These are phyloP conservation scores for Athrips mouffetella DNA, from an alignment of 2,888 invertebrate species.

Conservation along the genomic window DNA sequence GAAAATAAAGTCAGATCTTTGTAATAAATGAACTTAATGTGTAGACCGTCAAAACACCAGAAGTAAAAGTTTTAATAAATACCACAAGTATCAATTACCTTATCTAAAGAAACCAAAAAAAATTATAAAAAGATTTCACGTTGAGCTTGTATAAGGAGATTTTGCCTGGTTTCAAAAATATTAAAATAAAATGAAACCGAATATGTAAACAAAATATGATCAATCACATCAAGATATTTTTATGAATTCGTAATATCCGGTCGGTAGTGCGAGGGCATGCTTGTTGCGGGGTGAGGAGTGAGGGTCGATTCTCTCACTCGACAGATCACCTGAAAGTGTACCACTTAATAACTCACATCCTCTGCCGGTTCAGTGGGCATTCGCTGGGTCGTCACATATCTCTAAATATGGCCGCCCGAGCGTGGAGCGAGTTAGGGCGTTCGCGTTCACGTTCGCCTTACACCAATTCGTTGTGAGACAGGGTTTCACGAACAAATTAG, in stretches of 20 bases:
- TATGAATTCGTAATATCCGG: constrained; percentile 22
- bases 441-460: constrained; percentile 24
- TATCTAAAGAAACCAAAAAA: no score
- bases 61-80: no score
- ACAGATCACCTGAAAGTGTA: constrained; percentile 77
- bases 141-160: no score
- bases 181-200: no score
- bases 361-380: constrained; percentile 74
- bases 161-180: no score
- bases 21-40: no score
- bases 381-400: constrained; percentile 76
- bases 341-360: constrained; percentile 77
- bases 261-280: constrained; percentile 17
- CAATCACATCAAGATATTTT: constrained; percentile 26
- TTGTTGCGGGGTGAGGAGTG: constrained; percentile 33
- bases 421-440: constrained; percentile 34
- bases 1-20: no score
- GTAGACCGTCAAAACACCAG: no score
- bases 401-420: constrained; percentile 73
- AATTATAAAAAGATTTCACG: no score
- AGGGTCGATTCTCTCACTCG: constrained; percentile 74
- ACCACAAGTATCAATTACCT: no score
- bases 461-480: neutral
- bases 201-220: no score
- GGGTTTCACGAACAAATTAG: no score